These are phyloP conservation scores for Ifrita kowaldi DNA, from an alignment of 2,113 vertebrate genomes.

Conservation along the genomic window DNA sequence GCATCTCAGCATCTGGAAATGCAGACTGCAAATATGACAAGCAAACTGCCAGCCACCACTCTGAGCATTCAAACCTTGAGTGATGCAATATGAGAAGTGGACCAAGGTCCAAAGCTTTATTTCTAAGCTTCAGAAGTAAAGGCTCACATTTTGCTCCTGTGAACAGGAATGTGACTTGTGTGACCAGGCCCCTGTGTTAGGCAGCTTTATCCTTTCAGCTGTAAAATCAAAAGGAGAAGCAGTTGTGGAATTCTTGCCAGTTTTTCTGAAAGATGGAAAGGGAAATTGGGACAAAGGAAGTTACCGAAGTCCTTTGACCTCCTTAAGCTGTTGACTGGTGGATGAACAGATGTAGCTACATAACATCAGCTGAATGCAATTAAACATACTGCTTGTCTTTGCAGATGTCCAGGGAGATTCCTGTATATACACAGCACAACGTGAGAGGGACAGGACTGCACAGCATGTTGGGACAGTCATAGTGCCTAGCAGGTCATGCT, in stretches of 20 bases:
- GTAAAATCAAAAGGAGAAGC: background rate
- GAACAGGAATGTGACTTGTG: background rate
- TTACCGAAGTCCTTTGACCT: background rate
- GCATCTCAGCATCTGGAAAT: background rate
- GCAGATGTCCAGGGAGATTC: background rate
- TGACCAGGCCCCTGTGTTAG: background rate
- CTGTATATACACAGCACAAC: background rate
- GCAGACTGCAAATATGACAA: background rate
- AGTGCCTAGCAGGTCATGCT: background rate
- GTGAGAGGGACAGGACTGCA: background rate
- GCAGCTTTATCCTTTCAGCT: background rate
- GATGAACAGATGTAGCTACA: background rate
- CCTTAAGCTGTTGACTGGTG: background rate
- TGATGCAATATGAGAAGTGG: background rate
- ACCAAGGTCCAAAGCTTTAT: background rate
- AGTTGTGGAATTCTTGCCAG: background rate
- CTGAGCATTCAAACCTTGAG: background rate
- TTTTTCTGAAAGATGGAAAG: background rate
- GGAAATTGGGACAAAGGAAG: background rate
- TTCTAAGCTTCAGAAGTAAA: background rate
- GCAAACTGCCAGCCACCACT: background rate
- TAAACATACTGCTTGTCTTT: background rate
- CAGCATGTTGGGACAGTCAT: accelerated
- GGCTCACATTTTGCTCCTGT: background rate
- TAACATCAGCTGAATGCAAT: background rate